Base-by-base conservation (phyloP, 2,797 vertebrate genomes). In the Spinus pinus region DNA sequence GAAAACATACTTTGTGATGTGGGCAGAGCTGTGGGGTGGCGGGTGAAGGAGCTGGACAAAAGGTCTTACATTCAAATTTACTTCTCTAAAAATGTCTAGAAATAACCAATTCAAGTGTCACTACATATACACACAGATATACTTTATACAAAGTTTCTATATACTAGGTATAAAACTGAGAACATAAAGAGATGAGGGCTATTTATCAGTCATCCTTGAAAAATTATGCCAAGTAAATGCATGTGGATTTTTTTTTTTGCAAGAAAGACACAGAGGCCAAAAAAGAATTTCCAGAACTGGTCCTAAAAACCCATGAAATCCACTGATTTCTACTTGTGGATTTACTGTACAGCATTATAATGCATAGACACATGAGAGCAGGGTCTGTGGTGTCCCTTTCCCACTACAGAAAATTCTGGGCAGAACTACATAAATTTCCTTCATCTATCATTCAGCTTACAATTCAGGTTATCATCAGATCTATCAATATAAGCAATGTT, bases 1-100 rank as follows among this genome's bases (percentile, higher is more conserved):
- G 44, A 81, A 93, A 90, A 66, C 61, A 54, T n/a, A 47, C 16
- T 65, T 46, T 89, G 65, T 87, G 88, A 88, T 72, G 81, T 78
- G 84, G 70, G 75, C 46, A 75, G 61, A 89, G 42, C 65, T 81
- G 23, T 57, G 61, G 53, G 23, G 6, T 50, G 7, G 35, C 24
- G 21, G 12, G 18, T 42, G 30, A 42, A 60, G 6, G 16, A 85
- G 49, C 49, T 0, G 3, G n/a, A 91, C 65, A 86, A 46, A 60
- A 78, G n/a, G 31, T n/a, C 50, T 81, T 69, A 51, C 21, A 74
- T 54, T 50, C n/a, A 46, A 81, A 65, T 72, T 74, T 51, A 53
- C 56, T 86, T 67, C 31, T 74, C 16, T 83, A 75, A 85, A 88
- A 46, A 62, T 27, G 24, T 28, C 42, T 74, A 79, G 49, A 88